These are phyloP conservation scores for Macropus fuliginosus DNA, from an alignment of 2,797 vertebrate genomes.

Conservation along the genomic window DNA sequence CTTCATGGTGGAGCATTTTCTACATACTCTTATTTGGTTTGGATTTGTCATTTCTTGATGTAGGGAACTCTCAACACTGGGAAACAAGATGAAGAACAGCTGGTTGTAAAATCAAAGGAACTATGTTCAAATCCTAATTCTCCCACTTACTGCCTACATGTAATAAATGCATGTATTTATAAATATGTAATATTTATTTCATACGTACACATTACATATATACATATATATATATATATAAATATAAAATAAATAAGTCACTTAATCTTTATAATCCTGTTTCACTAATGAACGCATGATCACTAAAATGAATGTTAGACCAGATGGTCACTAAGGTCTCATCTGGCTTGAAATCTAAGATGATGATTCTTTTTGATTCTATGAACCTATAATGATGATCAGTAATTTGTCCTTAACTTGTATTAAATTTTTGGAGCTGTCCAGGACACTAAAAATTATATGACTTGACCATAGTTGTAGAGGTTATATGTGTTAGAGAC, in stretches of 20 bases:
- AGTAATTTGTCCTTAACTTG: background rate
- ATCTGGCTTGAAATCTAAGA: background rate
- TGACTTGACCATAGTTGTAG: background rate
- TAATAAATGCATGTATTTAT: too few relatives aligned
- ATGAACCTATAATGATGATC: background rate
- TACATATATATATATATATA: too few relatives aligned
- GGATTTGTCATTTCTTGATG: background rate
- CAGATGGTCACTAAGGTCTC: background rate
- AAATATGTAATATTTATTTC: too few relatives aligned
- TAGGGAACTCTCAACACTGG: background rate
- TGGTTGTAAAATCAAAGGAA: background rate
- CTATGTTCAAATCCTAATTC: background rate
- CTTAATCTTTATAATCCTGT: background rate
- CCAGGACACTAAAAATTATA: background rate
- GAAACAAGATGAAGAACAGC: background rate
- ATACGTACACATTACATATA: too few relatives aligned
- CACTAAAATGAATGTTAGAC: background rate
- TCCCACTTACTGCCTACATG: background rate
- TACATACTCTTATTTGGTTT: background rate
- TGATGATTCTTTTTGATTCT: background rate
- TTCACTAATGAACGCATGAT: background rate
- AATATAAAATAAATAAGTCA: background rate
- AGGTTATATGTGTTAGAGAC: background rate
- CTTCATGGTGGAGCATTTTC: conserved; percentile 52
- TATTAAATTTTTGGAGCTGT: background rate